phyloP scores from a whole-genome alignment of 2,888 invertebrate genomes.

The Hypolimnas misippus region DNA sequence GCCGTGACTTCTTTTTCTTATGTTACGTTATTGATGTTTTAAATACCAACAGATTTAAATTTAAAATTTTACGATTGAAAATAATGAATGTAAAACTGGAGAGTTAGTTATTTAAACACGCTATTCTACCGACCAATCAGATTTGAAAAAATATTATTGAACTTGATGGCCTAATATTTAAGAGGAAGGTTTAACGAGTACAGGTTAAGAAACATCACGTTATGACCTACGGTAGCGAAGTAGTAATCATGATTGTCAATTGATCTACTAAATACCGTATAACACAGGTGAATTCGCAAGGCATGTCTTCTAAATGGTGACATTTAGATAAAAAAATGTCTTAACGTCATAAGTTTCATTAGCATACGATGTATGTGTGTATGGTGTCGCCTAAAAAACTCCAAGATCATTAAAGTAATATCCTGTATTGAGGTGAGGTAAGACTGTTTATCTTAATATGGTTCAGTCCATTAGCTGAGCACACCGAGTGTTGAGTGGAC shows the following conservation, averaged over 20 bases:
- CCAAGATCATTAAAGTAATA: conserved; percentile 23
- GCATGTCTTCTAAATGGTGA: too few relatives aligned
- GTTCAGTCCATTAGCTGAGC: conserved; percentile 39
- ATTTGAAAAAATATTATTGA: too few relatives aligned
- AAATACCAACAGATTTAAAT: neutral
- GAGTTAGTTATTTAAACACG: too few relatives aligned
- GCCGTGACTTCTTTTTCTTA: conserved; percentile 2
- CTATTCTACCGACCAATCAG: too few relatives aligned
- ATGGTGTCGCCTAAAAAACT: conserved; percentile 10
- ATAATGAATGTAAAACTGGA: too few relatives aligned
- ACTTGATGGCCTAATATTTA: too few relatives aligned
- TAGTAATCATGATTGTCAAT: too few relatives aligned
- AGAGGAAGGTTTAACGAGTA: too few relatives aligned
- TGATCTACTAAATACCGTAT: too few relatives aligned
- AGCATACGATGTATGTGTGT: neutral
- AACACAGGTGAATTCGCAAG: too few relatives aligned
- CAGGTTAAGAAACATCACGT: too few relatives aligned
- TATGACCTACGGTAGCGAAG: too few relatives aligned
- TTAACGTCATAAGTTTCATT: neutral
- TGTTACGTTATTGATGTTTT: neutral
- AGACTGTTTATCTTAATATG: conserved; percentile 34
- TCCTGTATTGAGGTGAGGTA: conserved; percentile 28
- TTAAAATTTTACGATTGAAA: neutral
- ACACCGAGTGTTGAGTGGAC: conserved; percentile 34
- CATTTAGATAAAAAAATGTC: neutral